These are phyloP conservation scores for Synchiropus splendidus DNA, from an alignment of 2,113 vertebrate species.

Conservation along the genomic window DNA sequence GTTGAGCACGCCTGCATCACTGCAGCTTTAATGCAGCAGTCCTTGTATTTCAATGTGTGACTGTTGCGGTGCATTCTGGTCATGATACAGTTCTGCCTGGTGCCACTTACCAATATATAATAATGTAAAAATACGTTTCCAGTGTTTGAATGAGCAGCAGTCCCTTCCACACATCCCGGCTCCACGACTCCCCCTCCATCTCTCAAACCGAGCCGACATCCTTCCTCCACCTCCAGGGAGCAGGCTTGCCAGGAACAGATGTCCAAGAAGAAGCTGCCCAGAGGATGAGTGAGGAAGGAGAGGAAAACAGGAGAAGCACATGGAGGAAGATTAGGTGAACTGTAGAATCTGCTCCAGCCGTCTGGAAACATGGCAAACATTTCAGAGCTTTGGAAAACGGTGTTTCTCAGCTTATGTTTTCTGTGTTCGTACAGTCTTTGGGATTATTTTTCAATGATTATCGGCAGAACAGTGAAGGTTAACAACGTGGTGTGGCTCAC, in stretches of 20 bases:
- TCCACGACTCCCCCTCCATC: conserved; percentile 25
- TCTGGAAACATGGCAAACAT: conserved; percentile 52
- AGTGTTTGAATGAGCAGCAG: no score
- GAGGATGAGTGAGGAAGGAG: conserved; percentile 24
- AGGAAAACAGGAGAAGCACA: conserved; percentile 46
- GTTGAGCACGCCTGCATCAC: no score
- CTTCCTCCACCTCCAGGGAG: conserved; percentile 44
- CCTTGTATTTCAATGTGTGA: no score
- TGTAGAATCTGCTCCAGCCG: conserved; percentile 48
- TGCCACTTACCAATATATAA: no score
- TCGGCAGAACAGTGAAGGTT: no score
- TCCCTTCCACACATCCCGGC: neutral
- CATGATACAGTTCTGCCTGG: no score
- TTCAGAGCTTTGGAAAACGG: conserved; percentile 51
- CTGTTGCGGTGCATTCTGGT: no score
- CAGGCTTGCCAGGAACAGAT: conserved; percentile 67
- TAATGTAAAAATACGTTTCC: no score
- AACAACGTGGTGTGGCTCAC: no score
- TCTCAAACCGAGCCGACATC: conserved; percentile 33
- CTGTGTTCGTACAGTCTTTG: conserved; percentile 42
- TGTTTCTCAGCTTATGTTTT: conserved; percentile 49
- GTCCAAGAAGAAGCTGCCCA: conserved; percentile 66
- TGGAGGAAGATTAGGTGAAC: conserved; percentile 60
- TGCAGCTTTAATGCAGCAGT: no score
- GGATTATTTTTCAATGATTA: conserved; percentile 30